A percentile compares a stretch with the other conserved stretches of the same genome.
Conservation (phyloP, 2,888 invertebrate genomes). For the Tetranychus piercei region DNA sequence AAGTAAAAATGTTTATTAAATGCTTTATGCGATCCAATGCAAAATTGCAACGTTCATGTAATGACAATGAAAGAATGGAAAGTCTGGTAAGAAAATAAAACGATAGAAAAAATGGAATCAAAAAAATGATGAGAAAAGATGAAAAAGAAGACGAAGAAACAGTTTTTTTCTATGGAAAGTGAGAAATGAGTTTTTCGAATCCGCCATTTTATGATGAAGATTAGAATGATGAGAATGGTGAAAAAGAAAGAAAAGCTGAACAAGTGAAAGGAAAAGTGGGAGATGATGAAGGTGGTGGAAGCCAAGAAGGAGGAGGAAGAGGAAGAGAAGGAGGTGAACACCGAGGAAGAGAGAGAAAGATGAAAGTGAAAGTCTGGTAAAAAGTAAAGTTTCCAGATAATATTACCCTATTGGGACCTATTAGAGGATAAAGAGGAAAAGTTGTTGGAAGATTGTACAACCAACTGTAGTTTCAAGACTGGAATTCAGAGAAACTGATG, state of each 20-base stretch:
- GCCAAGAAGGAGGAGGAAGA: neutral
- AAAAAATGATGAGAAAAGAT: neutral
- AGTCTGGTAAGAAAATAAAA: no score
- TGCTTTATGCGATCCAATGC: no score
- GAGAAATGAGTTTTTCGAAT: neutral
- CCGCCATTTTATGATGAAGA: neutral
- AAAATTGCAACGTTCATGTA: no score
- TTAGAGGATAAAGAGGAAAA: neutral
- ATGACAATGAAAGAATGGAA: no score
- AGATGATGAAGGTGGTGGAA: neutral
- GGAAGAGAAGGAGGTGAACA: neutral
- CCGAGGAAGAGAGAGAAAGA: slow-evolving; percentile 5
- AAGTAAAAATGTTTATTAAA: no score
- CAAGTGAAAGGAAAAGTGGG: neutral
- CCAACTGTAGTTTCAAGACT: no score
- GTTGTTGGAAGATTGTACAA: no score
- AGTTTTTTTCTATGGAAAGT: neutral
- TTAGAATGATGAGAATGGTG: neutral
- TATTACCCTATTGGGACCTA: neutral
- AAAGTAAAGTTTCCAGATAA: neutral
- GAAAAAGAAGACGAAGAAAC: neutral
- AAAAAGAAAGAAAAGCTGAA: neutral
- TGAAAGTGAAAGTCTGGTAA: neutral
- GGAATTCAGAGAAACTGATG: no score
- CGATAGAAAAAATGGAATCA: no score